Percentiles rank a stretch among this genome's conserved stretches.
Evolutionary conservation across 2,888 invertebrate species (phyloP).

Genomic region (Phyllotreta striolata): DNA sequence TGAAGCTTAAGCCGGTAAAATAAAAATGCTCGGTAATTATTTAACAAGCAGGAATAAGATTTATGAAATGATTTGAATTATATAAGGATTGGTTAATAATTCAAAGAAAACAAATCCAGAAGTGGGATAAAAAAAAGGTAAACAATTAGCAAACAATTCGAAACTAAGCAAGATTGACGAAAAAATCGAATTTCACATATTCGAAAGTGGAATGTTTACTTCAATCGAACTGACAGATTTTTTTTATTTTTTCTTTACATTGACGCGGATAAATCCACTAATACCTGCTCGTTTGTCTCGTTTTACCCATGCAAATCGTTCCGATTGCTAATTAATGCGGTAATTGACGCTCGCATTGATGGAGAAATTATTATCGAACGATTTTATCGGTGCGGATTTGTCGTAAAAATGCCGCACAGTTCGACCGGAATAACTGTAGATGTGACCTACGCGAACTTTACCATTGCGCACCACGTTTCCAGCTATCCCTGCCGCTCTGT

Average conservation of each 20-base stretch:
- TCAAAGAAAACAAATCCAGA: no score
- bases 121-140: no score
- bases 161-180: neutral
- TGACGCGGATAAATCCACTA: slow-evolving; percentile 25
- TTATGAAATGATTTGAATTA: no score
- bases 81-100: no score
- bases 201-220: slow-evolving; percentile 42
- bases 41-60: no score
- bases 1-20: no score
- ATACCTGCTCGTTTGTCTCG: slow-evolving; percentile 33
- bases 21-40: no score
- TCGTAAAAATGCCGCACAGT: slow-evolving; percentile 8
- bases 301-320: slow-evolving; percentile 38
- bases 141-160: neutral
- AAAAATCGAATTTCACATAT: slow-evolving; percentile 20
- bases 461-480: slow-evolving; percentile 6
- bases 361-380: slow-evolving; percentile 24
- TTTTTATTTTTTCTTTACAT: slow-evolving; percentile 19
- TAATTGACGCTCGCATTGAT: slow-evolving; percentile 32
- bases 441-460: slow-evolving; percentile 21
- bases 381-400: slow-evolving; percentile 18
- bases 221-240: slow-evolving; percentile 33
- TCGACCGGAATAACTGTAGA: slow-evolving; percentile 11
- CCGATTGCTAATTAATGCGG: slow-evolving; percentile 29
- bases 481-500: no score